Percentiles rank a stretch among this genome's conserved stretches.
Conservation (phyloP, 2,888 invertebrate species). For the Neoascia interrupta region DNA sequence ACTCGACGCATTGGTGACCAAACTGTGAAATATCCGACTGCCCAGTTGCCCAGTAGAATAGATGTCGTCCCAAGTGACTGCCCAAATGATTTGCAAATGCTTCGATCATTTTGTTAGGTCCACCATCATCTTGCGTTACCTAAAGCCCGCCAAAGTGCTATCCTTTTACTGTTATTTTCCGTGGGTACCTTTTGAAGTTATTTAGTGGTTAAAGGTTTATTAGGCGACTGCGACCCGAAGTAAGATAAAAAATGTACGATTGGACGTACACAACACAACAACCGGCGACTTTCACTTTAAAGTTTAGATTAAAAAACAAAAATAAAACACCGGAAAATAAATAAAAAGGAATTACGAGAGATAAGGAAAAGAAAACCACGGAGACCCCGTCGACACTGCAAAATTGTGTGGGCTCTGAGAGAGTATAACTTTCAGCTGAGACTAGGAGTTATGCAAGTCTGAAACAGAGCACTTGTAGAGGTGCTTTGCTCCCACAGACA, state of each 20-base stretch:
- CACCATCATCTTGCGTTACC: slow-evolving; percentile 51
- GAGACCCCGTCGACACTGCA: slow-evolving; percentile 1
- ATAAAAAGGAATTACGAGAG: slow-evolving; percentile 43
- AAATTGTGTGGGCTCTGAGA: slow-evolving; percentile 20
- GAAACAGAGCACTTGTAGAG: slow-evolving; percentile 1
- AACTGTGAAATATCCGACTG: slow-evolving; percentile 82
- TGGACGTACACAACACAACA: neutral
- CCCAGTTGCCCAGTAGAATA: slow-evolving; percentile 83
- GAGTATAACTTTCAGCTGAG: slow-evolving; percentile 35
- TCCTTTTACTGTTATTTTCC: neutral
- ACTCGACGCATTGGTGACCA: slow-evolving; percentile 83
- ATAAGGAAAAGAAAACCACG: slow-evolving; percentile 37
- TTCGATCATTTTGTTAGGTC: slow-evolving; percentile 77
- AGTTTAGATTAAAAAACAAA: slow-evolving; percentile 18
- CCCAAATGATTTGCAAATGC: slow-evolving; percentile 78
- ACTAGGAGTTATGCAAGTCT: slow-evolving; percentile 39
- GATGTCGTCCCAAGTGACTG: slow-evolving; percentile 81
- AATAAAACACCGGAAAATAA: neutral
- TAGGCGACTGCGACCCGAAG: too few species aligned
- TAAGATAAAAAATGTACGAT: too few species aligned
- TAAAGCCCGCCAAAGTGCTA: neutral
- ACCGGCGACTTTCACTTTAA: slow-evolving; percentile 48
- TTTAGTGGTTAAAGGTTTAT: too few species aligned
- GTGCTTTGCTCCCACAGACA: slow-evolving; percentile 21
- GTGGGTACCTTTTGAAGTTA: too few species aligned